Evolutionary conservation across 2,113 vertebrate species (phyloP).

Genomic region (Labeo rohita): DNA sequence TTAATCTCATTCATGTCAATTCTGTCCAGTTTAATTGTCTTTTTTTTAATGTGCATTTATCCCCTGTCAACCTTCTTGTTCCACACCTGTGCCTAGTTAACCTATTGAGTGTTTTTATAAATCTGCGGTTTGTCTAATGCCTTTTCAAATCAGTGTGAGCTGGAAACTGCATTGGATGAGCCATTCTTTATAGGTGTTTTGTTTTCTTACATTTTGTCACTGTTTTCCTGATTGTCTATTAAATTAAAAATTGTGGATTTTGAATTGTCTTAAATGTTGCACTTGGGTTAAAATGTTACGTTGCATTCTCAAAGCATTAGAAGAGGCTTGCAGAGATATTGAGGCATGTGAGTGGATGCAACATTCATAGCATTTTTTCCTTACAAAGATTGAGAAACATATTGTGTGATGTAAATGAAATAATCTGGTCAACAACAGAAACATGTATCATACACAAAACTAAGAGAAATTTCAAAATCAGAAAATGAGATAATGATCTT

Average conservation of each 20-base stretch:
- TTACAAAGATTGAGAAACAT: not conserved
- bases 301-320: too few species aligned
- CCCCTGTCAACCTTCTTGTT: not conserved
- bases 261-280: not conserved
- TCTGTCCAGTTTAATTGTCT: not conserved
- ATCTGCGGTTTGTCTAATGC: not conserved
- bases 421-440: not conserved
- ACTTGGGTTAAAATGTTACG: not conserved
- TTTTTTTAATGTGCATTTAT: not conserved
- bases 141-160: not conserved
- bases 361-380: not conserved
- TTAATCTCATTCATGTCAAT: not conserved
- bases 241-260: not conserved
- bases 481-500: not conserved
- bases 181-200: not conserved
- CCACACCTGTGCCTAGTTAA: not conserved
- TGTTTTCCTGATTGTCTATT: not conserved
- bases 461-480: not conserved
- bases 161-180: not conserved
- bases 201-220: not conserved
- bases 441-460: not conserved
- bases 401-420: not conserved
- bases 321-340: too few species aligned
- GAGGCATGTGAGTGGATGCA: too few species aligned
- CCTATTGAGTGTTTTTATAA: not conserved